Evolutionary conservation across 1,140 invertebrate species (phyloP).

Genomic region (Trigoniulus corallinus): DNA sequence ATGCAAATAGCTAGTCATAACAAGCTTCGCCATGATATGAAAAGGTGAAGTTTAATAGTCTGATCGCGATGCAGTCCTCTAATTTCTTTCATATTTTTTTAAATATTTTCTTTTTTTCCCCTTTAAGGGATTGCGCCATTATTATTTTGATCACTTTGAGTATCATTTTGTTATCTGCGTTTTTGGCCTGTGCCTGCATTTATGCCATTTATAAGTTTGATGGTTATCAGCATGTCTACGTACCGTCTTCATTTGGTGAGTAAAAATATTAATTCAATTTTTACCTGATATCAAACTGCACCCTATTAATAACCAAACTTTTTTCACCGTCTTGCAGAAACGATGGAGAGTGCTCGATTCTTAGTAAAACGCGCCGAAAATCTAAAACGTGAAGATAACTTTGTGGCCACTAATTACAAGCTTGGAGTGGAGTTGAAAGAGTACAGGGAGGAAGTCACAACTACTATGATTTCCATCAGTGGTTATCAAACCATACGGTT

Average conservation of each 20-base stretch:
- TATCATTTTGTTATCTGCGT: slow-evolving; percentile 50
- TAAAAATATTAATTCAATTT: slow-evolving; percentile 10
- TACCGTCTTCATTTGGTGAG: slow-evolving; percentile 70
- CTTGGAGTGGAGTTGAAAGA: slow-evolving; percentile 13
- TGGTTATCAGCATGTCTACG: slow-evolving; percentile 37
- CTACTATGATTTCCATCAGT: slow-evolving; percentile 8
- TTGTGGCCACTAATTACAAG: too few species aligned
- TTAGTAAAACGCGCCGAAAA: too few species aligned
- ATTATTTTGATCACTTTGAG: slow-evolving; percentile 59
- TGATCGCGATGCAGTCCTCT: background rate
- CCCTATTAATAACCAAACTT: too few species aligned
- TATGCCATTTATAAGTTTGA: slow-evolving; percentile 51
- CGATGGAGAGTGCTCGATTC: too few species aligned
- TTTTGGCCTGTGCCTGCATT: slow-evolving; percentile 61
- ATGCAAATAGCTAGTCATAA: slow-evolving; percentile 59
- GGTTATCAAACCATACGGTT: slow-evolving; percentile 48
- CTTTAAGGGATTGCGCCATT: slow-evolving; percentile 57
- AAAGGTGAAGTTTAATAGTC: slow-evolving; percentile 10
- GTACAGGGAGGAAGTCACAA: too few species aligned
- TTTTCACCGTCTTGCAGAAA: too few species aligned
- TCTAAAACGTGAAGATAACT: too few species aligned
- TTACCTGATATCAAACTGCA: too few species aligned
- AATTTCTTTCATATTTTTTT: background rate
- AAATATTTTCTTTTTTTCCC: slow-evolving; percentile 22
- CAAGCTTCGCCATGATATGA: slow-evolving; percentile 35